Base-by-base conservation (phyloP, 2,888 invertebrate species). In the Agrotis clavis region DNA sequence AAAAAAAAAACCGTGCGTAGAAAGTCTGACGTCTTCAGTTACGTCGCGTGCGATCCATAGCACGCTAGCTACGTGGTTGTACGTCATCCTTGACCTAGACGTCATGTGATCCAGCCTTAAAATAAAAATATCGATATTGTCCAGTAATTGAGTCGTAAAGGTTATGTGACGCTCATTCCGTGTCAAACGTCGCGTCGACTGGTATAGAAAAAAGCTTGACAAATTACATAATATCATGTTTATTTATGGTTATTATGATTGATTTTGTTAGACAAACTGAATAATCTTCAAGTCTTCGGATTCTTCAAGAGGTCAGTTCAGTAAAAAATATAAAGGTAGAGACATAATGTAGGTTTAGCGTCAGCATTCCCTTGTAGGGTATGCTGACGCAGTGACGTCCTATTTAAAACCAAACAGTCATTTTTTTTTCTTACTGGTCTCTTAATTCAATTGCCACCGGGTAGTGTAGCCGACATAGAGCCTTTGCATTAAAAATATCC, bases 111-210 rank as follows among this genome's bases (percentile, higher is more conserved):
- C 74, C 30, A 59, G 48, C 73, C 73, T 75, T 75, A 53, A 59
- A 74, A 68, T 73, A 53, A 59, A 74, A 68, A 73, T 57, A 75
- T 74, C 59, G 75, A 74, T 67, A 75, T 53, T 74, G 59, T 53
- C 73, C 67, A 75, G 25, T 60, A 53, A 21, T 41, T 41, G 5
- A 41, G 25, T 19, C 25, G 16, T 48, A 19, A 75, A 73, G 67
- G 73, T 60, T 48, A 60, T 25, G 53, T 53, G 53, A 25, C 59
- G 59, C 67, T 48, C 45, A 53, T 30, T 65, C 7, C 59, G 25
- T 53, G 74, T 51, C 50, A 47, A 74, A 45, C 7, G 47, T 1
- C 70, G 51, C 9, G 56, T 2, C 70, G 51, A 21, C 21, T n/a
- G n/a, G 16, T 60, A 48, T 59, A 60, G 25, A 19, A 60, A 67